Evolutionary conservation across 2,888 invertebrate genomes (phyloP).

Genomic region (Strigamia crassipes): DNA sequence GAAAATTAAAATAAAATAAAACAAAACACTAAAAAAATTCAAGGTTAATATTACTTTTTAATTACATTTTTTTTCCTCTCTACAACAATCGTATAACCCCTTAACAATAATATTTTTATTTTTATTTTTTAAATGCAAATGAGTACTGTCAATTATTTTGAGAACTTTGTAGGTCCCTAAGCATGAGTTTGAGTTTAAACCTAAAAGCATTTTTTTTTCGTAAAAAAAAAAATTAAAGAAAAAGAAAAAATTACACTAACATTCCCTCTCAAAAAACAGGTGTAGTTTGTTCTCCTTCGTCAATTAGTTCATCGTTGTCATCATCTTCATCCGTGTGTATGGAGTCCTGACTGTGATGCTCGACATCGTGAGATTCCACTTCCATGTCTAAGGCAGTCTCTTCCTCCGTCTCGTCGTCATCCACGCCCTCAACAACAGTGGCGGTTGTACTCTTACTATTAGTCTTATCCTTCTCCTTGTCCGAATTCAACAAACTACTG

Average conservation of each 20-base stretch:
- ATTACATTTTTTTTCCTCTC: not conserved
- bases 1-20: not conserved
- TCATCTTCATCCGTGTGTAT: conserved; percentile 46
- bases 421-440: conserved; percentile 43
- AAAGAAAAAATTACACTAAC: not conserved
- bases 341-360: conserved; percentile 39
- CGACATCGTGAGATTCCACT: conserved; percentile 47
- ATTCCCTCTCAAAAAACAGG: conserved; percentile 1
- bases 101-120: no score
- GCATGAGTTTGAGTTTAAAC: not conserved
- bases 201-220: not conserved
- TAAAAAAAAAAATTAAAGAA: not conserved
- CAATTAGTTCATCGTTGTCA: not conserved
- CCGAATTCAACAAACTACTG: conserved; percentile 7
- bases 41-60: not conserved
- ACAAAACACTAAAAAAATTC: not conserved
- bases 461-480: no score
- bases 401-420: conserved; percentile 26
- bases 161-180: conserved; percentile 24
- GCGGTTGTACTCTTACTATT: not conserved
- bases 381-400: conserved; percentile 47
- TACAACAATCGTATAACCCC: no score
- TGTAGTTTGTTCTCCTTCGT: not conserved
- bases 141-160: not conserved
- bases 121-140: no score